Evolutionary conservation across 1,140 invertebrate species (phyloP).

Genomic region (Muscidifurax raptorellus): DNA sequence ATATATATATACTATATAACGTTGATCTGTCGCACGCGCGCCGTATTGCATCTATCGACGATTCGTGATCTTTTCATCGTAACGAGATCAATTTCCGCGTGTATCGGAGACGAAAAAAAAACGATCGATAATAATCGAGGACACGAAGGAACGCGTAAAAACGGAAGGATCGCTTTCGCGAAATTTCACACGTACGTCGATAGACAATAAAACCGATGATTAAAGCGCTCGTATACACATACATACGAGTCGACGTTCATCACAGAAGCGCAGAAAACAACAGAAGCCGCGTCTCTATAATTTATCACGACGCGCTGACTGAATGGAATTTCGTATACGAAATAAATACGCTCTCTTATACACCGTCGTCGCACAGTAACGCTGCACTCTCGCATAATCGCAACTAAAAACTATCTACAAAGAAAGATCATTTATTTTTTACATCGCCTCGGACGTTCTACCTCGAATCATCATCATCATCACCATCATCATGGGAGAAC

Average conservation of each 20-base stretch:
- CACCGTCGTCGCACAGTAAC: neutral
- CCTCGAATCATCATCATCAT: too few species aligned
- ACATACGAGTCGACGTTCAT: constrained; percentile 13
- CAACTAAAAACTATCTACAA: constrained; percentile 13
- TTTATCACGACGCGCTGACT: too few species aligned
- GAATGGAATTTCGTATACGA: too few species aligned
- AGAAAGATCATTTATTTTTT: neutral
- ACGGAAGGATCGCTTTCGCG: neutral
- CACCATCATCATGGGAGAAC: too few species aligned
- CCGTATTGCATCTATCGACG: too few species aligned
- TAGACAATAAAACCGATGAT: neutral
- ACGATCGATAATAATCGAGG: neutral
- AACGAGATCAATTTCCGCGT: neutral
- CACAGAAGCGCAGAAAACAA: too few species aligned
- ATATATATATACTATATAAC: constrained; percentile 36
- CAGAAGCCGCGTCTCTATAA: too few species aligned
- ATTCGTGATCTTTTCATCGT: neutral
- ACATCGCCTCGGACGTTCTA: neutral
- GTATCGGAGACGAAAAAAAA: neutral
- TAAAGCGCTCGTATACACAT: neutral
- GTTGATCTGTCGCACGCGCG: constrained; percentile 15
- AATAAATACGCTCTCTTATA: too few species aligned
- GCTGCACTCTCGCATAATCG: neutral
- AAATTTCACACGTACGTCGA: neutral
- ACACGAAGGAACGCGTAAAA: neutral